Evolutionary conservation across 23 tunicate genomes (phyloP).

Genomic region (Trididemnum nubilum): DNA sequence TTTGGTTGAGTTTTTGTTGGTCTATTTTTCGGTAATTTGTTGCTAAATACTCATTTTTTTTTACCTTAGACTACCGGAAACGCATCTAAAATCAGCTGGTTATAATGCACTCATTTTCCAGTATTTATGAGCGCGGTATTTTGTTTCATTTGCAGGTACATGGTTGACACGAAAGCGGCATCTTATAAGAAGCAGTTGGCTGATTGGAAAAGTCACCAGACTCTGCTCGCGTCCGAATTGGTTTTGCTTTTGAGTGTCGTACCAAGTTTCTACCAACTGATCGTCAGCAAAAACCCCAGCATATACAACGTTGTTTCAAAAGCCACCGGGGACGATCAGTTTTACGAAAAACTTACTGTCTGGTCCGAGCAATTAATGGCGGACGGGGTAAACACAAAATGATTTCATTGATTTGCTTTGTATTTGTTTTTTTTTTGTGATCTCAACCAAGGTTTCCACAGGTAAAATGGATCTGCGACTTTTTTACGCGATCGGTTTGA

Average conservation of each 20-base stretch:
- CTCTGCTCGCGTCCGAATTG: conserved; percentile 72
- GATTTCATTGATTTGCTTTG: neutral
- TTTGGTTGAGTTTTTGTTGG: too few species aligned
- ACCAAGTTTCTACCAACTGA: conserved; percentile 78
- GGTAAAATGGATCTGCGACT: too few species aligned
- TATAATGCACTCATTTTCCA: neutral
- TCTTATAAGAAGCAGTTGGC: neutral
- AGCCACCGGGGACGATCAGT: conserved; percentile 54
- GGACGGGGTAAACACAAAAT: neutral
- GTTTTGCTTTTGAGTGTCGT: conserved; percentile 72
- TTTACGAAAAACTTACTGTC: conserved; percentile 18
- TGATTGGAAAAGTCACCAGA: conserved; percentile 61
- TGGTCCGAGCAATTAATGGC: conserved; percentile 7
- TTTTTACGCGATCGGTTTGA: too few species aligned
- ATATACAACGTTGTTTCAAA: conserved; percentile 39
- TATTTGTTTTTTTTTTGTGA: neutral
- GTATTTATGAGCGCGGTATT: too few species aligned
- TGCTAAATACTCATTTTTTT: too few species aligned
- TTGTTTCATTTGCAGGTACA: too few species aligned
- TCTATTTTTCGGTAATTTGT: too few species aligned
- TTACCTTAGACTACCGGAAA: too few species aligned
- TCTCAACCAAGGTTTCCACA: too few species aligned
- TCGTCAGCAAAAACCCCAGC: conserved; percentile 31
- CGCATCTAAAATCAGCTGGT: too few species aligned
- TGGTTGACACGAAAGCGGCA: neutral